phyloP scores from a whole-genome alignment of 2,113 vertebrate genomes.

The Urocitellus parryii region DNA sequence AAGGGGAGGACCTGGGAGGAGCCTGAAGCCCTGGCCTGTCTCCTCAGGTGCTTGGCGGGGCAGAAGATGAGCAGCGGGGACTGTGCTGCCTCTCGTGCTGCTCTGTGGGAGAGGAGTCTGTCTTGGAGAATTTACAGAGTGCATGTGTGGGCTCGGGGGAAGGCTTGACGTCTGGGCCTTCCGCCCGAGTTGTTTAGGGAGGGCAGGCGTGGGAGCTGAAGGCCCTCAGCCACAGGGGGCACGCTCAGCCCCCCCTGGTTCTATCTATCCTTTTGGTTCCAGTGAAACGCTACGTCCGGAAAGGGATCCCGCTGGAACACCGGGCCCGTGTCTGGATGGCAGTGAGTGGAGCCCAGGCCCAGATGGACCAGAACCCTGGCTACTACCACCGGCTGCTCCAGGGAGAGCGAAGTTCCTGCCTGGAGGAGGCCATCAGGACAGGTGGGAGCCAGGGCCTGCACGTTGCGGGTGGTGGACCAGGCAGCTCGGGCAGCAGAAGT shows the following conservation, averaged over 20 bases:
- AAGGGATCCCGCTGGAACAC: conserved; percentile 95
- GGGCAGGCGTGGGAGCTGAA: rapidly evolving
- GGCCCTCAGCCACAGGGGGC: no score
- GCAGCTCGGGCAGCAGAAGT: no score
- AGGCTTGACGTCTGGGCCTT: rapidly evolving
- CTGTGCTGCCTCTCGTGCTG: neutral
- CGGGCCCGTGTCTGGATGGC: conserved; percentile 95
- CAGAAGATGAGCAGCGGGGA: neutral
- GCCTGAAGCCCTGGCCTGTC: neutral
- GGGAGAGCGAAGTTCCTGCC: conserved; percentile 88
- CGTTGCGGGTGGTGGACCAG: no score
- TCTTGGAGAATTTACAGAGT: neutral
- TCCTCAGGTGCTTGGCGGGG: no score
- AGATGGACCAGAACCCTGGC: conserved; percentile 92
- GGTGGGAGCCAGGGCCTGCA: conserved; percentile 83
- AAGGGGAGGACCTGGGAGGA: neutral
- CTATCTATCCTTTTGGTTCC: neutral
- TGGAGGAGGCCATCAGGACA: conserved; percentile 93
- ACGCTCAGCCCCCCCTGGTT: neutral
- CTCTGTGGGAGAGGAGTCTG: neutral
- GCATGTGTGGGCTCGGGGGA: neutral
- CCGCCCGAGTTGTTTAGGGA: neutral
- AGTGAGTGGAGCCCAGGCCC: conserved; percentile 94
- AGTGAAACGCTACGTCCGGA: conserved; percentile 98
- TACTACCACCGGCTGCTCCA: conserved; percentile 93